These are phyloP conservation scores for Sebastolobus altivelis DNA, from an alignment of 2,797 vertebrate genomes.

Conservation along the genomic window DNA sequence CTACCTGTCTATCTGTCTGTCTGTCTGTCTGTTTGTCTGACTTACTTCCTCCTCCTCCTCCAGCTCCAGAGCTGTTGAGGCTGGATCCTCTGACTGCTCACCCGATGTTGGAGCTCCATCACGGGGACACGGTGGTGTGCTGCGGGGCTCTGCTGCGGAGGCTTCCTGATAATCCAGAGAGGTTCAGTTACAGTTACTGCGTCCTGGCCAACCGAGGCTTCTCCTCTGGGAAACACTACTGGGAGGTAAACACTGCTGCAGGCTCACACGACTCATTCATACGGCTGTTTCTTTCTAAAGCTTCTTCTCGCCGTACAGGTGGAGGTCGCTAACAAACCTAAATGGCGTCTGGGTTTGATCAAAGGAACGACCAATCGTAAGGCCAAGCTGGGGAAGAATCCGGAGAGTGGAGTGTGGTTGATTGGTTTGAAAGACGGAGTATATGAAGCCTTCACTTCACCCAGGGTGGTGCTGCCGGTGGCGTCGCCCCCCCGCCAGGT, in stretches of 20 bases:
- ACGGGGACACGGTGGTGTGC: constrained; percentile 82
- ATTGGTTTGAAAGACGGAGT: constrained; percentile 87
- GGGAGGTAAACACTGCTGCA: constrained; percentile 77
- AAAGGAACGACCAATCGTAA: constrained; percentile 87
- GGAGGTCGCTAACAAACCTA: constrained; percentile 85
- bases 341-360: constrained; percentile 88
- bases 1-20: not conserved
- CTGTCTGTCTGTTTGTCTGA: not conserved
- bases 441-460: constrained; percentile 86
- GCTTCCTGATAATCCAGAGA: constrained; percentile 85
- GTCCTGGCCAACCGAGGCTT: constrained; percentile 87
- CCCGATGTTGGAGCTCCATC: constrained; percentile 86
- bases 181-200: constrained; percentile 88
- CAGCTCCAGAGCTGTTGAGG: constrained; percentile 85
- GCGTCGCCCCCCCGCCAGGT: constrained; percentile 75
- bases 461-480: constrained; percentile 79
- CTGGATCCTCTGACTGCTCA: constrained; percentile 87
- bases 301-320: constrained; percentile 59
- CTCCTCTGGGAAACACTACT: constrained; percentile 90
- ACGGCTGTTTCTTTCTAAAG: not conserved
- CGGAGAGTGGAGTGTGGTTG: constrained; percentile 87
- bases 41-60: not conserved
- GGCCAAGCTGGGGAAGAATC: constrained; percentile 86
- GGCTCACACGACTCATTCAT: no score
- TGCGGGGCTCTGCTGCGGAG: constrained; percentile 80